A percentile compares a stretch with the other conserved stretches of the same genome.
Evolutionary conservation across 2,113 vertebrate species (phyloP).

Genomic region (Diglossa brunneiventris): DNA sequence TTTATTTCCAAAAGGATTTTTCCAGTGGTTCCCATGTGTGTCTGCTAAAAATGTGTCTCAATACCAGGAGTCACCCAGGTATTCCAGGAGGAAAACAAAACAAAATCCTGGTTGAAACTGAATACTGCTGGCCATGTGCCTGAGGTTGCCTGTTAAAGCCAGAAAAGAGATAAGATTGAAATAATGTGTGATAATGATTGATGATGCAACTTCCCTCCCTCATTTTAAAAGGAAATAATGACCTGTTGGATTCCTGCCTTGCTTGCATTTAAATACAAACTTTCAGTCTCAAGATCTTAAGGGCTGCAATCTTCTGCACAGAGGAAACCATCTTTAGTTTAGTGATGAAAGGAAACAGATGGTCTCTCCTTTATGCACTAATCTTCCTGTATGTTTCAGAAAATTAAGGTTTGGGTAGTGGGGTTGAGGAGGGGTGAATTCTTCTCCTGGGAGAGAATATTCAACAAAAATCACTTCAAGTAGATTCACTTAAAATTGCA

Average conservation of each 20-base stretch:
- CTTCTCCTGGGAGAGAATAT: background rate
- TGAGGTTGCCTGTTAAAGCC: background rate
- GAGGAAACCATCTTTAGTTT: background rate
- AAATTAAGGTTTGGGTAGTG: background rate
- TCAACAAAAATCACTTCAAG: background rate
- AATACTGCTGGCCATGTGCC: background rate
- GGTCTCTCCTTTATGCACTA: background rate
- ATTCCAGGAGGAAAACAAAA: background rate
- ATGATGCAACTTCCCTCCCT: background rate
- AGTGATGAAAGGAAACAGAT: constrained; percentile 20
- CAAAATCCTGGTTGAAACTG: background rate
- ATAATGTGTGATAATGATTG: background rate
- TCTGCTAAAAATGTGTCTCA: background rate
- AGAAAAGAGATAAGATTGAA: background rate
- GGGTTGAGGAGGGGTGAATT: background rate
- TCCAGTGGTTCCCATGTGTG: background rate
- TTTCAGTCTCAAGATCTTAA: background rate
- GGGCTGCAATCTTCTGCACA: background rate
- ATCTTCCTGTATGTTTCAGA: constrained; percentile 23
- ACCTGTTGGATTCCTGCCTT: background rate
- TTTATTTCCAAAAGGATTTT: background rate
- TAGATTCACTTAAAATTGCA: background rate
- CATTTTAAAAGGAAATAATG: background rate
- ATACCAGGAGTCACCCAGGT: background rate
- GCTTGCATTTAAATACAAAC: background rate